A percentile compares a stretch with the other conserved stretches of the same genome.
Evolutionary conservation across 2,797 vertebrate genomes (phyloP).

Genomic region (Threskiornis aethiopicus): DNA sequence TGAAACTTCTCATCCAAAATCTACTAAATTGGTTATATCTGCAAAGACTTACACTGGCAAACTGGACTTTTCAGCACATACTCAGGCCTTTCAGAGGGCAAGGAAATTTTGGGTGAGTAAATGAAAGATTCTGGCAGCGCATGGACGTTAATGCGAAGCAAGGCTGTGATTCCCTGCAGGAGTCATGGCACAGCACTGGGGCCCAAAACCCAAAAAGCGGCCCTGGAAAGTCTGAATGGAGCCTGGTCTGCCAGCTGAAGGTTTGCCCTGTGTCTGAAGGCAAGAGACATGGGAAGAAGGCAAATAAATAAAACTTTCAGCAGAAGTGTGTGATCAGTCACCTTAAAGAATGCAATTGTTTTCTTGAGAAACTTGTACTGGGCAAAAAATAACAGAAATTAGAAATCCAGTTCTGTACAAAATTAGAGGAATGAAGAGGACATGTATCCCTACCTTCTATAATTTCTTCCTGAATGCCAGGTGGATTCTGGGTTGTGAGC

Average conservation of each 20-base stretch:
- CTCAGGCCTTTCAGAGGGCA: not conserved
- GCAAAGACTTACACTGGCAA: not conserved
- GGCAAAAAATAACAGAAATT: not conserved
- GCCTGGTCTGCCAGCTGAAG: not conserved
- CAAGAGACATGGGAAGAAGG: not conserved
- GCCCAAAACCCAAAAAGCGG: not conserved
- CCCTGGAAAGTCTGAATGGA: not conserved
- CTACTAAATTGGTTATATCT: not conserved
- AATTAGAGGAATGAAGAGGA: not conserved
- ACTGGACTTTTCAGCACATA: not conserved
- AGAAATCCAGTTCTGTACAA: not conserved
- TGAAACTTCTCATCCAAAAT: not conserved
- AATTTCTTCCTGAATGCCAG: not conserved
- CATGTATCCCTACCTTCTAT: not conserved
- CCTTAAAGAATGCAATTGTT: not conserved
- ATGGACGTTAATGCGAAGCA: fast-evolving
- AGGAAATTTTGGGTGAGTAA: not conserved
- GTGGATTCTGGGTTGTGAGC: fast-evolving
- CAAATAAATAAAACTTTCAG: not conserved
- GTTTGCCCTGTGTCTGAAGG: not conserved
- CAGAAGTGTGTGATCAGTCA: not conserved
- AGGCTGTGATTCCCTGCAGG: not conserved
- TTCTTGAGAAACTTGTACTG: not conserved
- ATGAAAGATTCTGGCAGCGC: not conserved
- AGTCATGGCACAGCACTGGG: fast-evolving